Base-by-base conservation (phyloP, 2,113 vertebrate genomes). In the Muntiacus muntjak region DNA sequence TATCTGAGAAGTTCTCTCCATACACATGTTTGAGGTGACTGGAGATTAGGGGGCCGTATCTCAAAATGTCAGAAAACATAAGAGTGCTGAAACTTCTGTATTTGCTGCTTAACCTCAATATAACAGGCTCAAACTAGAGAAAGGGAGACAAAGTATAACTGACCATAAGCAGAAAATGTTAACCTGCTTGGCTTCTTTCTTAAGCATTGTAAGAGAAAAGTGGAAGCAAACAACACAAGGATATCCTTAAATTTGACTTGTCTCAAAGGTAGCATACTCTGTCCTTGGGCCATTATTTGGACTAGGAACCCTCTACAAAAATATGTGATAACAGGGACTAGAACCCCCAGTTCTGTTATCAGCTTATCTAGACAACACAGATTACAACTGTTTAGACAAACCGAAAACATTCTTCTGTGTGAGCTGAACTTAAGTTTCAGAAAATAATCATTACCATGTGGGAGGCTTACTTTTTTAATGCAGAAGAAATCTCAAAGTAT, bases 401-500 rank as follows among this genome's bases (percentile, higher is more conserved):
- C 95, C 98, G 94, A 97, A 98, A 98, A 85, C 62, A 43, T 33
- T 96, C 93, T 97, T 98, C 89, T 96, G 79, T 97, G 90, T 74
- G 62, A 52, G 87, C 36, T 96, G 90, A 74, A 92, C 17, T 95
- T 95, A 98, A 96, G 92, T 98, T 94, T 98, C 36, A 12, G 74
- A 19, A 0, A 52, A 0, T 82, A 83, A 98, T 89, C 50, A 95
- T 86, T 81, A 82, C 23, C 52, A 97, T 55, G 19, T 87, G 95
- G 92, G 91, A 96, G 95, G 91, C 60, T 93, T 96, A 95, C 94
- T 47, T 96, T 94, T 97, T 93, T 33, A 95, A 94, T 71, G 28
- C 83, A 96, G 87, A 97, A 98, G 88, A 97, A 97, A 96, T 97
- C 67, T 95, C 97, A 97, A 98, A 97, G 85, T 98, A 98, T 96